Conservation (phyloP, 53 echinoderm and acorn worm genomes). For the Astropecten irregularis region DNA sequence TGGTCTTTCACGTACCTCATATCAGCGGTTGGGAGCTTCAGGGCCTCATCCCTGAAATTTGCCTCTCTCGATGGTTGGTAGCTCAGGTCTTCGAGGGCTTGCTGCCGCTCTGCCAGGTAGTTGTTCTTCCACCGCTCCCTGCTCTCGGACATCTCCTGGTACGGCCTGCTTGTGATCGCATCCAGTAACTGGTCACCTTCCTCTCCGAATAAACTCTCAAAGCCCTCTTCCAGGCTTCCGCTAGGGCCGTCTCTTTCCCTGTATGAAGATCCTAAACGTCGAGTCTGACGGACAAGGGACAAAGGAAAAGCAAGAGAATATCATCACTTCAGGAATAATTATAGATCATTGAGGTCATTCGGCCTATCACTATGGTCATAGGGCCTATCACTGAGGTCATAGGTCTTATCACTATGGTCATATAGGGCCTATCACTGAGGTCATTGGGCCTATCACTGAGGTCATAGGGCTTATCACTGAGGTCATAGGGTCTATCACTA, state of each 20-base stretch:
- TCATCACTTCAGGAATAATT: no score
- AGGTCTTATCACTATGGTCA: no score
- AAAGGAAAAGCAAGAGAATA: no score
- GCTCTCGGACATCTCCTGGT: constrained; percentile 26
- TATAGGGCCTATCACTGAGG: no score
- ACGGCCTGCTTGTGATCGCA: constrained; percentile 62
- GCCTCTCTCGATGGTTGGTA: not conserved
- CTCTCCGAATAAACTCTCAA: constrained; percentile 7
- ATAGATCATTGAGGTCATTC: no score
- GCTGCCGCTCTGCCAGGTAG: constrained; percentile 46
- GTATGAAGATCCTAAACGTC: not conserved
- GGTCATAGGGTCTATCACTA: no score
- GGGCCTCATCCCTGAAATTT: constrained; percentile 12
- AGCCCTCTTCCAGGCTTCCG: not conserved
- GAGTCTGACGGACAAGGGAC: no score
- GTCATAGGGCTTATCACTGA: no score
- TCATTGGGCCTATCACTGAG: no score
- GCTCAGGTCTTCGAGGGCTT: not conserved
- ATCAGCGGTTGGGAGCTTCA: constrained; percentile 52
- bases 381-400: no score
- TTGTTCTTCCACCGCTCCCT: constrained; percentile 44
- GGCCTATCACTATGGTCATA: no score
- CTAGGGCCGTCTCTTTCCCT: not conserved
- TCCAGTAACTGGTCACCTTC: constrained; percentile 27
- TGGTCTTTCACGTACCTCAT: constrained; percentile 72